Evolutionary conservation across 2,113 vertebrate species (phyloP).

Genomic region (Thryonomys swinderianus): DNA sequence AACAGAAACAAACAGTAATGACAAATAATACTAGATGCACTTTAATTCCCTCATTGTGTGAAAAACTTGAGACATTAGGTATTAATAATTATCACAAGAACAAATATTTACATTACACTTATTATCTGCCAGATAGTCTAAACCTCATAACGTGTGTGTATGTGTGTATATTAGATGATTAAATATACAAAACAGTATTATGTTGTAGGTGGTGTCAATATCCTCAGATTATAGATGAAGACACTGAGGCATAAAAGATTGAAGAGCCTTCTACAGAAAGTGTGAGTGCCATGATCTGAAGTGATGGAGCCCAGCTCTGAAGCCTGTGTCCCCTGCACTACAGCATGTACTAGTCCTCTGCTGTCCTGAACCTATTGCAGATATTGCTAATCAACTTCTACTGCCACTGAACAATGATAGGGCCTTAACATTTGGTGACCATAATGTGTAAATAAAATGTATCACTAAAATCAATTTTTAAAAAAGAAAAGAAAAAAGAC

Average conservation of each 20-base stretch:
- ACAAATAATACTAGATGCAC: neutral
- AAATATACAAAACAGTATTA: neutral
- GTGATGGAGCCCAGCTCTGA: neutral
- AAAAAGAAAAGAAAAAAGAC: no score
- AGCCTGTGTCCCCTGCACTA: neutral
- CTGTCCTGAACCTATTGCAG: neutral
- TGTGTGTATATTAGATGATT: neutral
- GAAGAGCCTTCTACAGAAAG: neutral
- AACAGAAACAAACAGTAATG: neutral
- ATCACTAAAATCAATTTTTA: no score
- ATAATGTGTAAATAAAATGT: no score
- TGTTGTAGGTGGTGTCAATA: neutral
- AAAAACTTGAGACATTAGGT: neutral
- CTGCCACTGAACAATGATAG: neutral
- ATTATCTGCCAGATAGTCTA: neutral
- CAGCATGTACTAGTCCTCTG: neutral
- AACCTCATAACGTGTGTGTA: neutral
- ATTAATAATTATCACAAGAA: neutral
- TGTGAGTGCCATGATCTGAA: neutral
- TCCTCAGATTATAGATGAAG: neutral
- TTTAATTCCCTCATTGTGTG: neutral
- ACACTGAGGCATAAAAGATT: neutral
- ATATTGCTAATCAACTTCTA: neutral
- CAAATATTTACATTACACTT: neutral
- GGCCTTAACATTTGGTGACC: neutral